Percentiles rank a stretch among this genome's conserved stretches.
Conservation (phyloP, 2,797 vertebrate genomes). For the Malacoraja senta region DNA sequence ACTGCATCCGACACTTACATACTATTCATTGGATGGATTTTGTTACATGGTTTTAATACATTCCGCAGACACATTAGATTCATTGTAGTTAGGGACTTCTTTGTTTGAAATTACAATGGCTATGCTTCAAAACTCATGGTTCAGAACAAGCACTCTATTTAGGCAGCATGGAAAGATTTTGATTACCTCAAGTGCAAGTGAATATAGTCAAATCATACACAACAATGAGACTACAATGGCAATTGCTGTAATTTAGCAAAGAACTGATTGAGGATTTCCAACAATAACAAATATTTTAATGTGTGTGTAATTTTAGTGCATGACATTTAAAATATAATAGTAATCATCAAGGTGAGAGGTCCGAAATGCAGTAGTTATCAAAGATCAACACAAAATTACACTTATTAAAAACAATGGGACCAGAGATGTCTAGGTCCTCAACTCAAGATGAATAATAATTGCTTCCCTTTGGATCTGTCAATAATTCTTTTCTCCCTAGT, state of each 20-base stretch:
- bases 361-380: background rate
- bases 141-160: background rate
- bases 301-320: background rate
- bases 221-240: background rate
- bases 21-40: background rate
- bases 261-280: background rate
- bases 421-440: background rate
- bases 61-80: background rate
- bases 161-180: background rate
- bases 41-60: background rate
- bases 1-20: too few species aligned
- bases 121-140: background rate
- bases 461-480: background rate
- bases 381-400: background rate
- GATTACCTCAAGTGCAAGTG: background rate
- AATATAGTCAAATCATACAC: background rate
- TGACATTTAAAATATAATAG: background rate
- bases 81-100: background rate
- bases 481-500: background rate
- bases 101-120: background rate
- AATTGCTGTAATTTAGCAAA: background rate
- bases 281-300: background rate
- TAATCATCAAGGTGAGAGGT: background rate
- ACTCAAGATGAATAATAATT: background rate
- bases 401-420: background rate